Conservation (phyloP, 1,140 invertebrate genomes). For the Pseudoatta argentina region DNA sequence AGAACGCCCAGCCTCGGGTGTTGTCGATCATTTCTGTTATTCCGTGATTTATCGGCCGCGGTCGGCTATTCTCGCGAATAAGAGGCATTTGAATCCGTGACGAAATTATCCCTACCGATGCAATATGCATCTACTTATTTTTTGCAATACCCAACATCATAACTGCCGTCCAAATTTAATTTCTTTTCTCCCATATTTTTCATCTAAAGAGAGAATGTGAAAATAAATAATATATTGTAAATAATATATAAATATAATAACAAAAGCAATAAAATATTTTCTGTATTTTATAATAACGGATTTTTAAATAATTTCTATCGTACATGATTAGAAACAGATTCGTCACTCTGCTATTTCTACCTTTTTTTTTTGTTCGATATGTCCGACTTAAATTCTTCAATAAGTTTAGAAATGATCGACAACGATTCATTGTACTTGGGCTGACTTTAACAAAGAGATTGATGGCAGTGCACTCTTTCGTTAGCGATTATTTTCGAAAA, state of each 20-base stretch:
- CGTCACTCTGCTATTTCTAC: not conserved
- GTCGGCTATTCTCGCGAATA: constrained; percentile 31
- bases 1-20: constrained; percentile 60
- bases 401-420: constrained; percentile 18
- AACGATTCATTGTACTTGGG: not conserved
- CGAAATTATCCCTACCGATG: constrained; percentile 13
- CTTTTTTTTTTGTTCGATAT: not conserved
- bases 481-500: constrained; percentile 32
- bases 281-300: not conserved
- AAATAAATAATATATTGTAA: not conserved
- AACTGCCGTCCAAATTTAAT: not conserved
- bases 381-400: constrained; percentile 28
- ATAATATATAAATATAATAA: not conserved
- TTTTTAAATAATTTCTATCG: not conserved
- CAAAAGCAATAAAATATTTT: not conserved
- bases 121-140: constrained; percentile 17
- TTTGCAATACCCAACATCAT: not conserved
- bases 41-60: constrained; percentile 61
- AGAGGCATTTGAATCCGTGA: not conserved
- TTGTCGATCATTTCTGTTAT: constrained; percentile 67
- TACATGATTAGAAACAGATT: not conserved
- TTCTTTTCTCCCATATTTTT: not conserved
- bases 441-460: not conserved
- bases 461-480: not conserved
- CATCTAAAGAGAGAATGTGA: not conserved